These are phyloP conservation scores for Calyptommatus sinebrachiatus DNA, from an alignment of 2,113 vertebrate species.

Conservation along the genomic window DNA sequence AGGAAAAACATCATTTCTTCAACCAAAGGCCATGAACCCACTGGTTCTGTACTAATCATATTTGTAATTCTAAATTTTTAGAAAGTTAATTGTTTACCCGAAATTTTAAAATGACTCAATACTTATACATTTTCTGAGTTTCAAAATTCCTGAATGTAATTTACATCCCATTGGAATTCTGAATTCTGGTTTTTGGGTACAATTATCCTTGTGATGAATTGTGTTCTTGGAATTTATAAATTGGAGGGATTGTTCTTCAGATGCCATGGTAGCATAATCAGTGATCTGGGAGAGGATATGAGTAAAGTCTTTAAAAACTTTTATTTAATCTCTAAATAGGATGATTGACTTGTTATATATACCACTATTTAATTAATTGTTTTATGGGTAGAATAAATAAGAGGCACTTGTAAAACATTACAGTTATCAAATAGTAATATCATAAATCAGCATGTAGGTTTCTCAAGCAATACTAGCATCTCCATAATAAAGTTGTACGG, in stretches of 20 bases:
- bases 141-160: background rate
- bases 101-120: background rate
- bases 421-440: background rate
- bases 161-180: background rate
- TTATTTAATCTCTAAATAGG: background rate
- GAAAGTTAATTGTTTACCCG: background rate
- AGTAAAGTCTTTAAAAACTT: background rate
- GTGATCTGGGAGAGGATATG: background rate
- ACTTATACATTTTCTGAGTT: background rate
- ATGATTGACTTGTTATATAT: too few relatives aligned
- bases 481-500: too few relatives aligned
- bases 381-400: slow-evolving; percentile 3
- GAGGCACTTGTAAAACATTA: background rate
- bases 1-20: too few relatives aligned
- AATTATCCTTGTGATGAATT: background rate
- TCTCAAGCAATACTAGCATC: too few relatives aligned
- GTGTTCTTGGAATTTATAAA: background rate
- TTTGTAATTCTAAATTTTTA: background rate
- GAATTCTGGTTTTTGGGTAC: background rate
- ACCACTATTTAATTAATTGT: background rate
- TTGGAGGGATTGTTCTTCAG: background rate
- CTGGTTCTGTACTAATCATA: background rate
- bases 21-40: too few relatives aligned
- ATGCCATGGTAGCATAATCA: background rate
- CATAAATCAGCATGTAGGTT: too few relatives aligned